Evolutionary conservation across 2,797 vertebrate genomes (phyloP), one percentile per base, ranked within the genome.

Genomic region (Enteromius trimaculatus): DNA sequence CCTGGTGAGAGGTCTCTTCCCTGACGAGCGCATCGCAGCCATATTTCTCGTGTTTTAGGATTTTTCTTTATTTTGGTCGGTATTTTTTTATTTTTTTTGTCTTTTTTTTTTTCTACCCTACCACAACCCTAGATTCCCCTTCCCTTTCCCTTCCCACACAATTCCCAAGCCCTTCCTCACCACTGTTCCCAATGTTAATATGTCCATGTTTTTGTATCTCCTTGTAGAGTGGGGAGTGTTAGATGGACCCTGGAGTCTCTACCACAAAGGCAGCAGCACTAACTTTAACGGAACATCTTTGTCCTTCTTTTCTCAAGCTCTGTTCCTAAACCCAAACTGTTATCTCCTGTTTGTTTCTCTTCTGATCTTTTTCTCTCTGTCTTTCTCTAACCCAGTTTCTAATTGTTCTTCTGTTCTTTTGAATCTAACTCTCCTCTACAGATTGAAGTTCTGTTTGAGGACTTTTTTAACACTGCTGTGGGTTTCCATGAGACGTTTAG

Each of bases 1-100:
- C 95, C 94, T 99, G 97, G 98, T 99, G 93, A 97, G 96, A 90
- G 39, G 60, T 74, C 84, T 79, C 82, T 84, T 84, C 77, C 82
- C 39, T 23, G 75, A 77, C 21, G 80, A 60, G 79, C 16, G 55
- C 39, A 23, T 26, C 26, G 6, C 37, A 34, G 47, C 39, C 6
- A 44, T 51, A n/a, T 55, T 53, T 79, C 58, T 75, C 23, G 21
- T 65, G 64, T 58, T 66, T 72, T 79, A 70, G 77, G 68, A 80
- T 26, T 49, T 3, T 19, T 60, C 6, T 68, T 76, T 68, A 13
- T 16, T 42, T 77, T 65, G 16, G 49, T 68, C 44, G 66, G 17
- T 34, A 70, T 80, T 60, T 37, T n/a, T 60, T 2, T 39, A 47
- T 10, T 62, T 58, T 29, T 4, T 23, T 71, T 4, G 0, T n/a